phyloP scores from a whole-genome alignment of 2,113 vertebrate genomes.

The Terrapene triunguis region DNA sequence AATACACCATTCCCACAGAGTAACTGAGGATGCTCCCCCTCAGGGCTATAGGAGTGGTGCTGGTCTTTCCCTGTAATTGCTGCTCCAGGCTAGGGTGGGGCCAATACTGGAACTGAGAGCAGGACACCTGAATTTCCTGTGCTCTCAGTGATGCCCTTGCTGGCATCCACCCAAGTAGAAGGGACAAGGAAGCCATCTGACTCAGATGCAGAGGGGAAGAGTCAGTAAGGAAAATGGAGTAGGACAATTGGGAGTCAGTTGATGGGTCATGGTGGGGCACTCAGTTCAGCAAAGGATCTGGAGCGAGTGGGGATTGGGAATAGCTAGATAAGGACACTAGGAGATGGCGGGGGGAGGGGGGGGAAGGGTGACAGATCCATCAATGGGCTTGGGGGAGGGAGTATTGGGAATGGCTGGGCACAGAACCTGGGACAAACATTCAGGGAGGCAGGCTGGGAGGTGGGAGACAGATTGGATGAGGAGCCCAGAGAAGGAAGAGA shows the following conservation, averaged over 20 bases:
- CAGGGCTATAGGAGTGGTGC: background rate
- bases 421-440: background rate
- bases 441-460: background rate
- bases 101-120: no score
- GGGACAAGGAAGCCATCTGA: background rate
- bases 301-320: no score
- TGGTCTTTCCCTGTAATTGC: background rate
- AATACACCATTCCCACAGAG: no score
- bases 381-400: background rate
- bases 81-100: background rate
- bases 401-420: background rate
- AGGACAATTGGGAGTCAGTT: background rate
- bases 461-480: background rate
- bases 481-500: background rate
- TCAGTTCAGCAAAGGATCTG: background rate
- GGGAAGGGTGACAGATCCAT: background rate
- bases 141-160: no score
- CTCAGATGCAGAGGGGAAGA: background rate
- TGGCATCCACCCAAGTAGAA: background rate
- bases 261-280: background rate
- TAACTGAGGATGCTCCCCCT: background rate
- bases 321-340: background rate
- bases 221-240: background rate
- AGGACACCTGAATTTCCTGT: no score
- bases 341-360: background rate